Evolutionary conservation across 2,888 invertebrate genomes (phyloP).

Genomic region (Aromia moschata): DNA sequence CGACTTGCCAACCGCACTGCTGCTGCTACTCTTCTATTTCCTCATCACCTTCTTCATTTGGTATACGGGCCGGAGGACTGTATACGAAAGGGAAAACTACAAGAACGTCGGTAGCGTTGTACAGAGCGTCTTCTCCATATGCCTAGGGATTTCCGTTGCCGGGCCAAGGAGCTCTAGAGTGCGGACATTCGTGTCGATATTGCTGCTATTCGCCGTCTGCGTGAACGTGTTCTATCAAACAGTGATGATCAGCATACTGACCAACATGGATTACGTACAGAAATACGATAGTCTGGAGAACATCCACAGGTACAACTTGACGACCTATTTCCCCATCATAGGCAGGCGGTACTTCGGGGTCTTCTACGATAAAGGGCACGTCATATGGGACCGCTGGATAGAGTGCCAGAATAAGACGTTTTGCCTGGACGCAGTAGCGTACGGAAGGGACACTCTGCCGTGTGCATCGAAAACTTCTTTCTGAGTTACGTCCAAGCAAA

Average conservation of each 20-base stretch:
- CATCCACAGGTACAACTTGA: conserved; percentile 44
- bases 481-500: conserved; percentile 46
- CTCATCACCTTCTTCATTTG: conserved; percentile 3
- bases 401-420: conserved; percentile 40
- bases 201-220: conserved; percentile 43
- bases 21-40: conserved; percentile 5
- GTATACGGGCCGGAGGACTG: neutral
- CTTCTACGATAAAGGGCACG: conserved; percentile 2
- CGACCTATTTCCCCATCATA: conserved; percentile 43
- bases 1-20: neutral
- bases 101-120: conserved; percentile 20
- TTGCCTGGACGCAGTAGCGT: conserved; percentile 47
- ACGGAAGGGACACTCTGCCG: conserved; percentile 42
- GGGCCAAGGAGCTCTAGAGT: conserved; percentile 40
- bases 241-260: conserved; percentile 46
- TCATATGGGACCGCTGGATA: conserved; percentile 23
- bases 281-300: conserved; percentile 47
- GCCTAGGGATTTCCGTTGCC: conserved; percentile 38
- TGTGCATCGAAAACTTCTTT: conserved; percentile 48
- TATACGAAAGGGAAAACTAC: conserved; percentile 22
- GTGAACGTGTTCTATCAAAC: conserved; percentile 48
- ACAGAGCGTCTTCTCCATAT: conserved; percentile 35
- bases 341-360: conserved; percentile 41
- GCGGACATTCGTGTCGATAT: conserved; percentile 42
- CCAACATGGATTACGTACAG: conserved; percentile 40